Evolutionary conservation across 2,888 invertebrate genomes (phyloP), one percentile per base, ranked within the genome.

Genomic region (Synanthedon formicaeformis): DNA sequence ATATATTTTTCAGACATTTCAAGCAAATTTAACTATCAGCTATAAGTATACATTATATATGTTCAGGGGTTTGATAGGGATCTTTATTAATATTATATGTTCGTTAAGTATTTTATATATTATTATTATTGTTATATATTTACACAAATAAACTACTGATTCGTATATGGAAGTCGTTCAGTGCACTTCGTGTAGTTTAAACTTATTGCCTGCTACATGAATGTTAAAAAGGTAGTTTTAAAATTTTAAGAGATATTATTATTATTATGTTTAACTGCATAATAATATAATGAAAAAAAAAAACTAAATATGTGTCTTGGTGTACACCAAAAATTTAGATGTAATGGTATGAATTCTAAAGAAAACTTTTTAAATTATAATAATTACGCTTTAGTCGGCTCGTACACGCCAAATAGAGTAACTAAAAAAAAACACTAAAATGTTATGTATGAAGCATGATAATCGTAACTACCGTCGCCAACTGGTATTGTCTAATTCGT

Each of bases 11-110:
- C 50, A 50, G 64, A 56, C 57, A 61, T 69, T 65, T 78, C 85
- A 86, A 87, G 86, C 86, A 87, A 86, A 86, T 87, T 87, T 86
- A 86, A 81, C 69, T 83, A 83, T 85, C 78, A 61, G 34, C 34
- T 34, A 34, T 34, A 34, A 34, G 34, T 34, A 34, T 34, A 34
- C 10, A 60, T 68, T 64, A 59, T 67, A 66, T 70, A 65, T 69
- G 63, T 68, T 69, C 70, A 69, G 66, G 75, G 73, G 75, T 71
- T 23, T 71, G 65, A 70, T 67, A 67, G 63, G 62, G 61, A 68
- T 64, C 61, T 63, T 66, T 58, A 16, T 16, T 16, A 58, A 64
- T 64, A 61, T 67, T 23, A 60, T 71, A 67, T 69, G 66, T 66
- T 65, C 67, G 62, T 69, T 67, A 67, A 67, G 61, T 69, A 68